Conservation (phyloP, 2,888 invertebrate genomes). For the Tipula unca region DNA sequence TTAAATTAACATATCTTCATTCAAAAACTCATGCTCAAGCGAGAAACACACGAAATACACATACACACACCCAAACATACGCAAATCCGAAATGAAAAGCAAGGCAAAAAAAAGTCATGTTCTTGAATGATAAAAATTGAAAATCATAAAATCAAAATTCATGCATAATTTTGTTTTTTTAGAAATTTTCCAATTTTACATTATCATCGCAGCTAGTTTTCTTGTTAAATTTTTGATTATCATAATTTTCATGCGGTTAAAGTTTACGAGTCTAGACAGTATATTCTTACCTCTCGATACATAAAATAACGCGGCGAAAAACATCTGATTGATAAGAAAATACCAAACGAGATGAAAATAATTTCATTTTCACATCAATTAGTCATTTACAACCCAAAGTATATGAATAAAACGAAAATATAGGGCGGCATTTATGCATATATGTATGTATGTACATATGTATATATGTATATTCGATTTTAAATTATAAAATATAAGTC, state of each 20-base stretch:
- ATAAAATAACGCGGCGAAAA: neutral
- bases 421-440: neutral
- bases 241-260: slow-evolving; percentile 14
- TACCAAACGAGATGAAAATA: neutral
- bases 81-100: neutral
- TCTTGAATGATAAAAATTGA: neutral
- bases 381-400: neutral
- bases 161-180: neutral
- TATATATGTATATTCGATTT: too few species aligned
- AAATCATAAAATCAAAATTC: neutral
- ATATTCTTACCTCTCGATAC: neutral
- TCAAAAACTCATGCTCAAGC: neutral
- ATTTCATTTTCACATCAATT: neutral
- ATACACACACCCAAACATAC: neutral
- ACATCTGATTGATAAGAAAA: neutral
- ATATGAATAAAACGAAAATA: neutral
- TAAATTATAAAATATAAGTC: neutral
- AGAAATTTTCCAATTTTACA: neutral
- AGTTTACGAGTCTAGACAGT: neutral
- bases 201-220: slow-evolving; percentile 14
- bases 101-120: neutral
- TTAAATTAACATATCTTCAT: neutral
- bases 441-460: neutral
- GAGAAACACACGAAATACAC: neutral
- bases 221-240: neutral